Evolutionary conservation across 2,888 invertebrate species (phyloP).

Genomic region (Oscheius sp.): DNA sequence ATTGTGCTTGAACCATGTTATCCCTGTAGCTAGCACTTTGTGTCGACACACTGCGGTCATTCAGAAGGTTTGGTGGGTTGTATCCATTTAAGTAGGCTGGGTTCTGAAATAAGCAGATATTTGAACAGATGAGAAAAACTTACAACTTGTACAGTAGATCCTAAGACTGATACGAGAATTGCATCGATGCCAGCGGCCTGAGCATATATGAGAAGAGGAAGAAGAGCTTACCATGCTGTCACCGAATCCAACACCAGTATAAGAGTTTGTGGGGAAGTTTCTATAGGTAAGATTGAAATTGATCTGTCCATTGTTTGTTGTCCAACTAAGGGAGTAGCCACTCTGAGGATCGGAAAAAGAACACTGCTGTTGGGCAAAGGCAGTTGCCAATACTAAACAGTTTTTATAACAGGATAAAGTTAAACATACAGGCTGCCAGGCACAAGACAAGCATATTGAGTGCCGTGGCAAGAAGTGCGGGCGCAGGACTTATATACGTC

Average conservation of each 20-base stretch:
- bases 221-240: conserved; percentile 6
- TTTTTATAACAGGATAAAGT: too few species aligned
- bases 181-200: conserved; percentile 15
- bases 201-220: not conserved
- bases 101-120: not conserved
- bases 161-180: conserved; percentile 5
- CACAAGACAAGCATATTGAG: conserved; percentile 28
- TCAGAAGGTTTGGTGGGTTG: conserved; percentile 11
- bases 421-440: conserved; percentile 23
- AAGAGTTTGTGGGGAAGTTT: conserved; percentile 27
- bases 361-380: conserved; percentile 11
- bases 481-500: conserved; percentile 21
- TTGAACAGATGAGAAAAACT: not conserved
- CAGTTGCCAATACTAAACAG: conserved; percentile 19
- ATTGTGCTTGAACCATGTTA: not conserved
- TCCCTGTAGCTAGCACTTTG: conserved; percentile 20
- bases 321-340: conserved; percentile 24
- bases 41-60: conserved; percentile 12
- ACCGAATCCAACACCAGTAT: conserved; percentile 27
- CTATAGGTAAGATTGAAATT: conserved; percentile 21
- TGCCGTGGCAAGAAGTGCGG: conserved; percentile 20
- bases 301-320: conserved; percentile 8
- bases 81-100: not conserved
- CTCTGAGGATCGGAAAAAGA: conserved; percentile 14
- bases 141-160: conserved; percentile 25